Percentiles rank a stretch among this genome's conserved stretches.
Evolutionary conservation across 2,797 vertebrate species (phyloP).

Genomic region (Pachyuromys duprasi): DNA sequence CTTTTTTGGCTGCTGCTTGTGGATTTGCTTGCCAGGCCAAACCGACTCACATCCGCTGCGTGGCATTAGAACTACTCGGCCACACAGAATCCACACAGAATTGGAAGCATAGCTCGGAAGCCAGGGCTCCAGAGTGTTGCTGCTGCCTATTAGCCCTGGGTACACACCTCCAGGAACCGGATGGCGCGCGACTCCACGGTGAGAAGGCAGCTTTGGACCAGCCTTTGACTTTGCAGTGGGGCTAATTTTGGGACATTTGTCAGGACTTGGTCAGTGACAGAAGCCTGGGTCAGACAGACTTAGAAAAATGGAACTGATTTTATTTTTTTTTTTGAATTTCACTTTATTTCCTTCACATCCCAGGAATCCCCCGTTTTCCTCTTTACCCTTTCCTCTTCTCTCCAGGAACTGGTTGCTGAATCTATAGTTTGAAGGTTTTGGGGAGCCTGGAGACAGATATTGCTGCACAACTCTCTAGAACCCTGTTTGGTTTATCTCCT

Average conservation of each 20-base stretch:
- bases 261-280: background rate
- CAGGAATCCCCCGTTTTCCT: too few species aligned
- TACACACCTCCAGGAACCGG: background rate
- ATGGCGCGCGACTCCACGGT: background rate
- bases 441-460: background rate
- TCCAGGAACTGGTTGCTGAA: background rate
- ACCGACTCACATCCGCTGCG: background rate
- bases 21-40: background rate
- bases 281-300: background rate
- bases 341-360: too few species aligned
- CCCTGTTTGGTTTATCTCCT: background rate
- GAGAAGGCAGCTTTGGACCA: background rate
- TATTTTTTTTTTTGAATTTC: too few species aligned
- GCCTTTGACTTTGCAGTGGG: background rate
- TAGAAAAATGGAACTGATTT: background rate
- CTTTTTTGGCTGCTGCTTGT: background rate
- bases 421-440: background rate
- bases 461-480: background rate
- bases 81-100: background rate
- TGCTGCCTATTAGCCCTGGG: too few species aligned
- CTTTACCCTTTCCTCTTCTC: too few species aligned
- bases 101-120: background rate
- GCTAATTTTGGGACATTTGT: background rate
- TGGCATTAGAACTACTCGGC: background rate
- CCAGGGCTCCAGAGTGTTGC: background rate